Base-by-base conservation (phyloP, 1,140 invertebrate species). In the Pristionchus pacificus region DNA sequence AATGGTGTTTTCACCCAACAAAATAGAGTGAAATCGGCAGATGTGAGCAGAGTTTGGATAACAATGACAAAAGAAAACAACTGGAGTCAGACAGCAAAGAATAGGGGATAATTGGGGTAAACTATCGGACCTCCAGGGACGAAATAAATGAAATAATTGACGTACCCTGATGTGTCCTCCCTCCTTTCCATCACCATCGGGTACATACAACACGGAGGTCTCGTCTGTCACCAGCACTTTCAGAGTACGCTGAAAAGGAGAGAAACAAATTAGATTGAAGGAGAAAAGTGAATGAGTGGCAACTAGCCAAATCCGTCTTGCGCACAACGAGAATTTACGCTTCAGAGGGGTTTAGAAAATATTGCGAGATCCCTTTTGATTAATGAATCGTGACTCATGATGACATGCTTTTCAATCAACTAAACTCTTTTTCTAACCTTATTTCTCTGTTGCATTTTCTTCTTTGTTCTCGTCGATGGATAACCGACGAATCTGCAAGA, bases 141-240 rank as follows among this genome's bases (percentile, higher is more conserved):
- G n/a, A n/a, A n/a, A n/a, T n/a, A n/a, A n/a, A n/a, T n/a, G n/a
- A n/a, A n/a, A n/a, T n/a, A n/a, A n/a, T 13, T 60, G 6, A 2
- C 70, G 2, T 29, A 71, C 70, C 29, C 65, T 71, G 28, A 71
- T 62, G 29, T 71, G 70, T 71, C 70, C 70, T n/a, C n/a, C n/a
- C 55, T 71, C 70, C 49, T 71, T 62, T 19, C 55, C 49, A 19
- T 70, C 65, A n/a, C 57, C 67, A 1, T 28, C 70, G 6, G 70
- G 71, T 31, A 73, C 69, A 29, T 72, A 73, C 2, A 73, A 49
- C 10, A 68, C 71, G 2, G 67, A 62, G 2, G 68, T 66, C 49
- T 66, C 65, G 38, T 66, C 49, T n/a, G 30, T 19, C 38, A 49
- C n/a, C n/a, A n/a, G n/a, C n/a, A n/a, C n/a, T n/a, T n/a, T n/a